Base-by-base conservation (phyloP, 2,113 vertebrate genomes). In the Pao palembangensis region DNA sequence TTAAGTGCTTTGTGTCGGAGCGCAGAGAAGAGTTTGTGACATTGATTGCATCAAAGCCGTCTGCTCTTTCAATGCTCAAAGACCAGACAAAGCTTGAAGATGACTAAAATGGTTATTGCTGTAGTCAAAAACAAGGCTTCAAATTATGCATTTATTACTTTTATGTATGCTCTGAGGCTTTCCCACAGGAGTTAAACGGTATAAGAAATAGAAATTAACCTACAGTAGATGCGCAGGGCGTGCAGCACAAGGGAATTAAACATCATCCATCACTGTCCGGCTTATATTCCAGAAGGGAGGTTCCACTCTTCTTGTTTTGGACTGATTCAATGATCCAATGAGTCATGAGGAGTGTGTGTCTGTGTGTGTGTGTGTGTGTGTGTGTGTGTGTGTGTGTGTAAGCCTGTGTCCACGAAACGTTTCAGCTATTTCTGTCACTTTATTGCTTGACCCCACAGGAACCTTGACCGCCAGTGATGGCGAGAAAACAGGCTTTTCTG, bases 381-480 rank as follows among this genome's bases (percentile, higher is more conserved):
- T 38, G 8, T 38, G 11, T 38, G 34, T 38, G 8, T 38, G 34
- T 28, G 25, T 38, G 34, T 38, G 34, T 38, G 34, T 38, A 38
- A 3, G 34, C 34, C 8, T 38, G 34, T 11, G 11, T 1, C 34
- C 11, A 8, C 11, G 34, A 38, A 38, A 38, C 1, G 8, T 10
- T 38, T 38, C 1, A 38, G 10, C 34, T 38, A 38, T 38, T n/a
- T 58, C 16, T 28, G 25, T 28, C 25, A 4, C 25, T 28, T 2
- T 4, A 4, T 28, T 48, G 52, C 47, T 67, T 53, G 18, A 68
- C 38, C 69, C 25, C 61, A 55, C 16, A 61, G 61, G 55, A 75
- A 44, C 48, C 23, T n/a, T n/a, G n/a, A 6, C 57, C 66, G 78
- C 61, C 53, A 58, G 60, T 48, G 81, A 80, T 51, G n/a, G 59